phyloP scores from a whole-genome alignment of 2,888 invertebrate genomes.

The Seladonia tumulorum region DNA sequence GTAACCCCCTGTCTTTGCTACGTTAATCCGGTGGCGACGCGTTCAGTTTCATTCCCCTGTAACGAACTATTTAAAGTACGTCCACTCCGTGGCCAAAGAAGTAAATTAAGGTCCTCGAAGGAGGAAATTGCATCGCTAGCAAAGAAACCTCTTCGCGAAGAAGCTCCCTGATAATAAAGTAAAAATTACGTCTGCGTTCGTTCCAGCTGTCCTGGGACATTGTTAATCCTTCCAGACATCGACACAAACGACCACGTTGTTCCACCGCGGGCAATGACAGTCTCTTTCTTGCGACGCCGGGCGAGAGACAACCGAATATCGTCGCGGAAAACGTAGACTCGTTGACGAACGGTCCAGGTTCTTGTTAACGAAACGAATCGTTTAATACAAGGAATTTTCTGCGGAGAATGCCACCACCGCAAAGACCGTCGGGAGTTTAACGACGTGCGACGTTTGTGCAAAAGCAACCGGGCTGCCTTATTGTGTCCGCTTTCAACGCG shows the following conservation, averaged over 20 bases:
- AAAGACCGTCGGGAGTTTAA: slow-evolving; percentile 59
- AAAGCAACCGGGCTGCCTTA: slow-evolving; percentile 56
- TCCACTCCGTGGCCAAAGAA: slow-evolving; percentile 45
- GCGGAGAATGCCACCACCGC: slow-evolving; percentile 47
- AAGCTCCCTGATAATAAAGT: slow-evolving; percentile 38
- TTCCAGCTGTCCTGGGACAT: background rate
- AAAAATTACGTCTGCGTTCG: slow-evolving; percentile 39
- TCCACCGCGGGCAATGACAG: slow-evolving; percentile 11
- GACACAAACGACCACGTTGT: background rate
- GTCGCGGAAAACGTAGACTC: background rate
- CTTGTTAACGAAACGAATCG: slow-evolving; percentile 24
- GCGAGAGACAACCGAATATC: slow-evolving; percentile 25
- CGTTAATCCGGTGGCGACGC: background rate
- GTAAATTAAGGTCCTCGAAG: slow-evolving; percentile 55
- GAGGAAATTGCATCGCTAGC: slow-evolving; percentile 41
- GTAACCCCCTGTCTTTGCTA: background rate
- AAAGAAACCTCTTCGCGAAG: background rate
- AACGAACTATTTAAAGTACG: slow-evolving; percentile 47
- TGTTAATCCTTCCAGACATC: background rate
- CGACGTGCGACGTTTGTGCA: slow-evolving; percentile 58
- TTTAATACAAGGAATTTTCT: slow-evolving; percentile 38
- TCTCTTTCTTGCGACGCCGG: background rate
- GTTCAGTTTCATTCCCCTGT: slow-evolving; percentile 21
- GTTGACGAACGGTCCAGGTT: slow-evolving; percentile 10
- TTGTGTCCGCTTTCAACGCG: slow-evolving; percentile 47